phyloP scores from a whole-genome alignment of 2,113 vertebrate species.

The Lates calcarifer region DNA sequence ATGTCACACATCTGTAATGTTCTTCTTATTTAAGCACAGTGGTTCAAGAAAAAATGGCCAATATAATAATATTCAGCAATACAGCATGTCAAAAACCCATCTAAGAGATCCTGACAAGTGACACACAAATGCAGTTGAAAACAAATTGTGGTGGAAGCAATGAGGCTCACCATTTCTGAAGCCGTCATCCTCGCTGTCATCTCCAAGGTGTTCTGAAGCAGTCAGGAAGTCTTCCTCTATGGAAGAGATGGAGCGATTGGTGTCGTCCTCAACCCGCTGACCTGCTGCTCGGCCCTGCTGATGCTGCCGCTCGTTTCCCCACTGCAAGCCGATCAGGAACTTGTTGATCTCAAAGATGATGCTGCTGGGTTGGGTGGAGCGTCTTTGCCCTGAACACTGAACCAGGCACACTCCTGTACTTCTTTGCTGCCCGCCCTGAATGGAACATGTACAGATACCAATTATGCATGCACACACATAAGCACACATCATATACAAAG shows the following conservation, averaged over 20 bases:
- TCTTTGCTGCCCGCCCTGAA: conserved; percentile 85
- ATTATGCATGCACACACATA: conserved; percentile 9
- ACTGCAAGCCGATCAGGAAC: conserved; percentile 94
- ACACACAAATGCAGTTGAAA: background rate
- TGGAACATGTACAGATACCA: conserved; percentile 34
- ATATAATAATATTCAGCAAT: background rate
- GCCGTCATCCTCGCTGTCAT: conserved; percentile 92
- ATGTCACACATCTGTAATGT: background rate
- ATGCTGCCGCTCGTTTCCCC: conserved; percentile 89
- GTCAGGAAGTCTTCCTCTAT: conserved; percentile 98
- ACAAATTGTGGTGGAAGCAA: background rate
- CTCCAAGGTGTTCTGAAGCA: conserved; percentile 94
- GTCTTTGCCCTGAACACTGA: conserved; percentile 87
- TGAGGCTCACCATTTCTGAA: conserved; percentile 86
- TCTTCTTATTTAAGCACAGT: background rate
- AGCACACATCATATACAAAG: background rate
- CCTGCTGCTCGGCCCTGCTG: conserved; percentile 79
- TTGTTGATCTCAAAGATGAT: conserved; percentile 97
- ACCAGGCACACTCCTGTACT: conserved; percentile 92
- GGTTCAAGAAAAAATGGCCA: background rate
- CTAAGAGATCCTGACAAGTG: background rate
- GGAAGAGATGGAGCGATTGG: conserved; percentile 94
- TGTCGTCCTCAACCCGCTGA: conserved; percentile 91
- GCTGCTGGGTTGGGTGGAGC: conserved; percentile 84
- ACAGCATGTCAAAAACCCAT: background rate